A percentile compares a stretch with the other conserved stretches of the same genome.
Evolutionary conservation across 2,797 vertebrate genomes (phyloP).

Genomic region (Spondyliosoma cantharus): DNA sequence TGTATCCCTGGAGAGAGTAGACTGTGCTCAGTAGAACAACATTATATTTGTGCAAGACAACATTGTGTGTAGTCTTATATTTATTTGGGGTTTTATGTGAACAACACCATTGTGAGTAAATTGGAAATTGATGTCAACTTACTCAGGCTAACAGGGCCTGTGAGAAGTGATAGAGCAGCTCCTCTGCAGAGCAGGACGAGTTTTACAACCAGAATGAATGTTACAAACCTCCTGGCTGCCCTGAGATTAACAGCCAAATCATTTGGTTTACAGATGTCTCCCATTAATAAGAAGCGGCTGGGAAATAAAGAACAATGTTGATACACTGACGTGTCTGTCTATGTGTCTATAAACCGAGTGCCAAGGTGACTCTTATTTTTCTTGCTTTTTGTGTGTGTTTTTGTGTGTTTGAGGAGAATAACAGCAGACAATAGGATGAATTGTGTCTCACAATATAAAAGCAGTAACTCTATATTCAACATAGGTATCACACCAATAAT

Average conservation of each 20-base stretch:
- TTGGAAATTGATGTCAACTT: background rate
- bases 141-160: background rate
- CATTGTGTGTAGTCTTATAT: background rate
- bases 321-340: background rate
- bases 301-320: constrained; percentile 2
- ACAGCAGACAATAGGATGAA: background rate
- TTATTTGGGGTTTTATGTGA: background rate
- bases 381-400: background rate
- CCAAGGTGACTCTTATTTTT: background rate
- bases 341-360: background rate
- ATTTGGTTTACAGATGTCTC: constrained; percentile 12
- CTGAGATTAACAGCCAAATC: constrained; percentile 35
- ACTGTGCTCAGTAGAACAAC: too few species aligned
- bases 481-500: background rate
- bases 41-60: background rate
- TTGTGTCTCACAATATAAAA: constrained; percentile 4
- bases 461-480: background rate
- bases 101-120: background rate
- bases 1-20: background rate
- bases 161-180: constrained; percentile 10
- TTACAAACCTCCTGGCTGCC: constrained; percentile 11
- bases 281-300: constrained; percentile 4
- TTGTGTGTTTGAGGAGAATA: constrained; percentile 1
- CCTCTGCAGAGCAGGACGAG: constrained; percentile 23
- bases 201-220: constrained; percentile 36